phyloP scores from a whole-genome alignment of 1,140 invertebrate species.

The Drosophila arawakana region DNA sequence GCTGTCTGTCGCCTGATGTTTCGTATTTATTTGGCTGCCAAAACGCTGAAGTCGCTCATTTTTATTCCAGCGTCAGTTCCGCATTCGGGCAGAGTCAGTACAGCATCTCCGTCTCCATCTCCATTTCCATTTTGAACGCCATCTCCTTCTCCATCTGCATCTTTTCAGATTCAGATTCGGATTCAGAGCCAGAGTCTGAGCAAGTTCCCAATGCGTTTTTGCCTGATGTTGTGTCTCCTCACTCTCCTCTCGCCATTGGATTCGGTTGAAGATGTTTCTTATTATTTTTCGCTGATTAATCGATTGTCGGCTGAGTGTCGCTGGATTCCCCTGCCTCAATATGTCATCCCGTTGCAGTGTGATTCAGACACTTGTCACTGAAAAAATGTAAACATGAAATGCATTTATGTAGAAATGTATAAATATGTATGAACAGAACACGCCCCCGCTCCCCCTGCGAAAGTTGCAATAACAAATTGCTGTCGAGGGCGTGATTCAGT shows the following conservation, averaged over 20 bases:
- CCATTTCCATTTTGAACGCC: not conserved
- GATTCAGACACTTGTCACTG: constrained; percentile 82
- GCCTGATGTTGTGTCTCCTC: constrained; percentile 2
- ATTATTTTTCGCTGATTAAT: constrained; percentile 82
- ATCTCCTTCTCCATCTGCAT: constrained; percentile 48
- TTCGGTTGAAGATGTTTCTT: constrained; percentile 69
- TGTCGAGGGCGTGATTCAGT: constrained; percentile 29
- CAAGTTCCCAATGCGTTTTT: constrained; percentile 11
- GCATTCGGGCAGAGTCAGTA: constrained; percentile 53
- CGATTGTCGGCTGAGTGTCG: constrained; percentile 80
- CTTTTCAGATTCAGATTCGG: constrained; percentile 15
- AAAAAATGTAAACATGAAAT: constrained; percentile 83
- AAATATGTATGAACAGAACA: constrained; percentile 21
- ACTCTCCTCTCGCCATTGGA: not conserved
- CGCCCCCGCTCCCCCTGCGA: not conserved
- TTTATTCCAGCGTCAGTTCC: constrained; percentile 69
- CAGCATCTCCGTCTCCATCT: constrained; percentile 54
- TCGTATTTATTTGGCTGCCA: constrained; percentile 71
- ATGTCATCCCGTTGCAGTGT: constrained; percentile 73
- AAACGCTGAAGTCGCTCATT: constrained; percentile 71
- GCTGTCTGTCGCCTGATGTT: constrained; percentile 45
- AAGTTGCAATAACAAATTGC: constrained; percentile 32
- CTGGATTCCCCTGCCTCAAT: constrained; percentile 73
- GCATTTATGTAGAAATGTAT: constrained; percentile 77
- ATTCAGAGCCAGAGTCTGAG: constrained; percentile 17